Conservation (phyloP, 2,888 invertebrate genomes). For the Charanyca ferruginea region DNA sequence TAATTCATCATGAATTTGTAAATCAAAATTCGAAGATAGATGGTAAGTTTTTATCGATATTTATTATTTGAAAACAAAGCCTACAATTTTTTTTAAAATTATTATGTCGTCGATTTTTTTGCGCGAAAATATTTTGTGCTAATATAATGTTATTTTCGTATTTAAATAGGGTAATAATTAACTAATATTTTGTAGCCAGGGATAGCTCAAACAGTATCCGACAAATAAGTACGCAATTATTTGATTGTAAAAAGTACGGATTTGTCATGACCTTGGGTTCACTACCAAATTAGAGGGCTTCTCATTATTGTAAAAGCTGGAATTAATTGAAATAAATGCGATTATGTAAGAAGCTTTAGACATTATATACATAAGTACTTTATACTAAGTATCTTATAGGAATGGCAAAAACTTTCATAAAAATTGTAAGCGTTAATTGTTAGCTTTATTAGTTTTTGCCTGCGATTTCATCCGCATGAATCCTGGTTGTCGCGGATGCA, state of each 20-base stretch:
- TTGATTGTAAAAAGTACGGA: background rate
- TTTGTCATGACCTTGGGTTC: conserved; percentile 11
- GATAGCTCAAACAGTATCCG: too few species aligned
- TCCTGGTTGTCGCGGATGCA: too few species aligned
- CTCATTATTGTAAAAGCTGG: background rate
- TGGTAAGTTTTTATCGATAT: conserved; percentile 61
- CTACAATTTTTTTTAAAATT: background rate
- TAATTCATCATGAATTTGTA: conserved; percentile 48
- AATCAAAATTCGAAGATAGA: conserved; percentile 17
- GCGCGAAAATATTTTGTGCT: background rate
- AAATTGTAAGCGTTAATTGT: too few species aligned
- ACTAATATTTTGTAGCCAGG: too few species aligned
- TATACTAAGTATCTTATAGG: too few species aligned
- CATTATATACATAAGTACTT: too few species aligned
- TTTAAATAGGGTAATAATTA: too few species aligned
- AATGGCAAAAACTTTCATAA: too few species aligned
- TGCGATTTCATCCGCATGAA: too few species aligned
- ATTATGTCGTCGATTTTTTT: rapidly evolving
- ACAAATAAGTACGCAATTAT: too few species aligned
- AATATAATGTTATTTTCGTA: background rate
- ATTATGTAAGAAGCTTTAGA: background rate
- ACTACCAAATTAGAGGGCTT: conserved; percentile 15
- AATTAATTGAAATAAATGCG: conserved; percentile 21
- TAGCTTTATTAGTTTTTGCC: too few species aligned
- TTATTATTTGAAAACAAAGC: background rate